These are phyloP conservation scores for Netelia fuscicornis DNA, from an alignment of 2,888 invertebrate species.

Conservation along the genomic window DNA sequence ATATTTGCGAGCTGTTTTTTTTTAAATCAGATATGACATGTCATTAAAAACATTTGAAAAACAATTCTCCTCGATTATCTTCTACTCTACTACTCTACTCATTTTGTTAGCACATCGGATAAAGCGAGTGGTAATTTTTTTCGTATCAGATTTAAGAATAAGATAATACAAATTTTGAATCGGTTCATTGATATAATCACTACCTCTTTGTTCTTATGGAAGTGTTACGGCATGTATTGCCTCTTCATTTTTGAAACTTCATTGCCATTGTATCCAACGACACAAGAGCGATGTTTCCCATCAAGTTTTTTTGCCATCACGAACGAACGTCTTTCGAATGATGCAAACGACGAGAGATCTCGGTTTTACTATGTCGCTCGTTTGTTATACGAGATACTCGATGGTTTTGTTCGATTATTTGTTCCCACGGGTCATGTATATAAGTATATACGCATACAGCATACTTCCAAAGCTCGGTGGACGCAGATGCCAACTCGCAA, in stretches of 20 bases:
- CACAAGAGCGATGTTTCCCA: constrained; percentile 45
- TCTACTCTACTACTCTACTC: no score
- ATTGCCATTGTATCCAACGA: constrained; percentile 23
- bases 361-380: neutral
- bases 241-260: neutral
- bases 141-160: neutral
- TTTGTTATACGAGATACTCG: constrained; percentile 33
- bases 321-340: constrained; percentile 13
- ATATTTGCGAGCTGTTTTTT: neutral
- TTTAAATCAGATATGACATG: neutral
- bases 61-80: no score
- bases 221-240: constrained; percentile 10
- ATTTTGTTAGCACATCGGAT: no score
- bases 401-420: constrained; percentile 63
- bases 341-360: constrained; percentile 10
- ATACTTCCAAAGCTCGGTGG: neutral
- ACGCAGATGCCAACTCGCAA: constrained; percentile 58
- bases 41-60: neutral
- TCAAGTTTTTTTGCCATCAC: constrained; percentile 35
- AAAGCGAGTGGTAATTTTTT: no score
- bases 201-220: neutral
- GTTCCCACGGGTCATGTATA: constrained; percentile 50
- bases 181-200: neutral
- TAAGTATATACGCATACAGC: constrained; percentile 25
- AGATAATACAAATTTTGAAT: neutral